Evolutionary conservation across 2,113 vertebrate species (phyloP).

Genomic region (Onychostruthus taczanowskii): DNA sequence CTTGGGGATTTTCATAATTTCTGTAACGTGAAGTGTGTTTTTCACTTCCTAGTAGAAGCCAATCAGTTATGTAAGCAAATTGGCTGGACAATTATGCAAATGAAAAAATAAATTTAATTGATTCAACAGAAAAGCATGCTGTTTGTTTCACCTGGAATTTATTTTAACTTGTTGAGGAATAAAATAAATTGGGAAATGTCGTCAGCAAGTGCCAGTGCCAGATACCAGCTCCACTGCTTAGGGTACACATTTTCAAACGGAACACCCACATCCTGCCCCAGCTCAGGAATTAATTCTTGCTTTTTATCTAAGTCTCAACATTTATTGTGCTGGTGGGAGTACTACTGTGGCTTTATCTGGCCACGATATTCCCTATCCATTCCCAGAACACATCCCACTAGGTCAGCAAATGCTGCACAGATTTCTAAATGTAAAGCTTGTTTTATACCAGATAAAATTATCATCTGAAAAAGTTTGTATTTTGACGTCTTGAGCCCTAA

Average conservation of each 20-base stretch:
- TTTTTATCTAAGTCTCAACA: not conserved
- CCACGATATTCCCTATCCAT: accelerated
- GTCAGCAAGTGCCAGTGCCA: not conserved
- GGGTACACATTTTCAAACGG: not conserved
- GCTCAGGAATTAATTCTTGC: not conserved
- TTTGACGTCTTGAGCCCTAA: not conserved
- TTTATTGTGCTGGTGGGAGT: not conserved
- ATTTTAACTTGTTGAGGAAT: not conserved
- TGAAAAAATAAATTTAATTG: not conserved
- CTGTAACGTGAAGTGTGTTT: not conserved
- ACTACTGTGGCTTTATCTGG: not conserved
- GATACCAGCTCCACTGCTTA: not conserved
- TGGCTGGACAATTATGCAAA: not conserved
- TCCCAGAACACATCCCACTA: not conserved
- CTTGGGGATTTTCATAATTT: not conserved
- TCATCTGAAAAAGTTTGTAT: not conserved
- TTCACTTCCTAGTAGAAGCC: not conserved
- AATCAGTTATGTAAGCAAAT: slow-evolving; percentile 16
- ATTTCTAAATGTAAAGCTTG: not conserved
- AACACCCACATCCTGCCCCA: accelerated
- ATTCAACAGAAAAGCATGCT: not conserved
- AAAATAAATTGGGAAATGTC: not conserved
- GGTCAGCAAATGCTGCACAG: not conserved
- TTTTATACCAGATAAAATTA: not conserved
- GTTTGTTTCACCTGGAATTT: not conserved